A percentile compares a stretch with the other conserved stretches of the same genome.
These are phyloP conservation scores for Brachionus sp. DNA, from an alignment of 1,140 invertebrate genomes.

Conservation along the genomic window DNA sequence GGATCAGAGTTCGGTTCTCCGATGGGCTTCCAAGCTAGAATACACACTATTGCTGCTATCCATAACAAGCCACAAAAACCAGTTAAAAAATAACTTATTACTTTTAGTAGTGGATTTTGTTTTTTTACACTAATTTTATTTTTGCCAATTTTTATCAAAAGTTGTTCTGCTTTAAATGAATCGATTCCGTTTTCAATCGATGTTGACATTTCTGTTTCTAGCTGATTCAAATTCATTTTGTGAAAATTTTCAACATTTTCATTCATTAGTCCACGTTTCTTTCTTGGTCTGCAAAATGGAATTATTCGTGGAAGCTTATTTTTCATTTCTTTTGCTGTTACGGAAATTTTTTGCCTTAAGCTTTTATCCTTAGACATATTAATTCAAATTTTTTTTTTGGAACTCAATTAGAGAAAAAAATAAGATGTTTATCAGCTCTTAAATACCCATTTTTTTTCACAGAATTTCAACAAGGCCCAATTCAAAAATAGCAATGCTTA, in stretches of 20 bases:
- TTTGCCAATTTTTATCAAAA: not conserved
- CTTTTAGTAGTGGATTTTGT: conserved; percentile 1
- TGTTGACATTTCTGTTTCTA: not conserved
- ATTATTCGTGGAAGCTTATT: conserved; percentile 13
- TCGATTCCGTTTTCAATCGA: not conserved
- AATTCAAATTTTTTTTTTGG: not conserved
- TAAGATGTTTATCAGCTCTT: not conserved
- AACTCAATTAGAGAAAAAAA: not conserved
- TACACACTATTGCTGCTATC: conserved; percentile 28
- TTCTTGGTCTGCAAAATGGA: conserved; percentile 1
- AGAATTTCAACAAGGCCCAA: not conserved
- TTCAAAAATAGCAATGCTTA: not conserved
- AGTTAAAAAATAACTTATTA: conserved; percentile 20
- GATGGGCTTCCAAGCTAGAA: conserved; percentile 27
- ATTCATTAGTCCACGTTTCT: not conserved
- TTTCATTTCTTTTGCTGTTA: not conserved
- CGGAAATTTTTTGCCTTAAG: not conserved
- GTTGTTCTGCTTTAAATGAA: not conserved
- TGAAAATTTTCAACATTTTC: not conserved
- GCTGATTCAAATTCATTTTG: not conserved
- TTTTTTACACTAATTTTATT: not conserved
- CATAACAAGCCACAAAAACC: conserved; percentile 19
- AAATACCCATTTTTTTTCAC: not conserved
- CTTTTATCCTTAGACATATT: not conserved
- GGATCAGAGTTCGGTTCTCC: conserved; percentile 6